phyloP scores from a whole-genome alignment of 2,113 vertebrate genomes.

The Myotis davidii region DNA sequence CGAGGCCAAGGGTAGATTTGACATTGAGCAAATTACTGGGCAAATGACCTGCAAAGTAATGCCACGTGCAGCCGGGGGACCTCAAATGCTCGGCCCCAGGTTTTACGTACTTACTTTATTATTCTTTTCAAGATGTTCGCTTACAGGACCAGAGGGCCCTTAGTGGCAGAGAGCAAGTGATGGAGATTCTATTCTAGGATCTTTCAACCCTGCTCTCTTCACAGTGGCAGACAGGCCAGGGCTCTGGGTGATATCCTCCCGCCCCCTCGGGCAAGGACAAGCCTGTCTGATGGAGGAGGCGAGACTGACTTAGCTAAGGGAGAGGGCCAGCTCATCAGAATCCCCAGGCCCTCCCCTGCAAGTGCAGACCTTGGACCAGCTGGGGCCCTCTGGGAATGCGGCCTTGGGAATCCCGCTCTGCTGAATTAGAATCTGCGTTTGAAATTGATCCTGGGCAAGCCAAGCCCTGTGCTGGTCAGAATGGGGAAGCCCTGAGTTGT shows the following conservation, averaged over 20 bases:
- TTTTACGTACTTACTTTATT: not conserved
- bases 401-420: too few relatives aligned
- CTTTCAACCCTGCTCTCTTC: not conserved
- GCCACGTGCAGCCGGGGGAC: not conserved
- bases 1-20: not conserved
- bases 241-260: not conserved
- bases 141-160: not conserved
- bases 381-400: not conserved
- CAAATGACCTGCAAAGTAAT: not conserved
- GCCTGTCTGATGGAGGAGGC: not conserved
- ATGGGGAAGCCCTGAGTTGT: not conserved
- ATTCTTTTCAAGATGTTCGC: not conserved
- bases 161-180: not conserved
- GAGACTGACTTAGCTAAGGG: fast-evolving
- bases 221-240: not conserved
- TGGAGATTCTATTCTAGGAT: not conserved
- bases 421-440: not conserved
- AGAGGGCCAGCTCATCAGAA: fast-evolving
- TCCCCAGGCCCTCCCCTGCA: not conserved
- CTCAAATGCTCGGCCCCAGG: not conserved
- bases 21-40: not conserved
- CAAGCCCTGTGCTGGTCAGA: not conserved
- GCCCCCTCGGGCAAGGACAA: not conserved
- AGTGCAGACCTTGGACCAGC: not conserved
- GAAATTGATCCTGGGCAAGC: not conserved